Evolutionary conservation across 2,888 invertebrate species (phyloP), one percentile per base, ranked within the genome.

Genomic region (Chromoteleia sp.): DNA sequence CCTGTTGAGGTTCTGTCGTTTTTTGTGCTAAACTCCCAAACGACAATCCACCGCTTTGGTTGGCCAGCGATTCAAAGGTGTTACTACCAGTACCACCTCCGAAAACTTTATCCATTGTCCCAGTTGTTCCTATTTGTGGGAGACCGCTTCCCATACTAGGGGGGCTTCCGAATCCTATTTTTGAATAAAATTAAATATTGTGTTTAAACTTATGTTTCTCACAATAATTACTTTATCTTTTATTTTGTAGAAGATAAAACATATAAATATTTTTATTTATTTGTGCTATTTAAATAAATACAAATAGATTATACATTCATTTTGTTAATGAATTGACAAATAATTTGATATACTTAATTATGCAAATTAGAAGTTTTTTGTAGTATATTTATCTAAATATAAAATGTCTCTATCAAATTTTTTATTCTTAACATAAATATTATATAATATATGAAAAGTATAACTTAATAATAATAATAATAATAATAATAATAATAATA

Each of bases 41-140:
- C 6, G 88, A 88, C 21, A 91, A 83, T 10, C 87, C 89, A 25
- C 88, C 89, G 17, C 86, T 85, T 80, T 91, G 91, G 45, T 82
- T 87, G 2, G 89, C 91, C 29, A 91, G 84, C 1, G 88, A 84
- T 82, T 91, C 91, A 68, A 92, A 92, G 0, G 89, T 91, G 45
- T 73, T 88, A 39, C 76, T 87, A 3, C 88, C 90, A 45, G 59
- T 58, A 10, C 86, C 80, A 30, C 81, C 86, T 39, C 89, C 91
- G 76, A 91, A 91, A 48, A 91, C 88, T 85, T 90, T 89, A 48
- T 85, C 85, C 86, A 86, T 87, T 7, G 88, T 83, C 59, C 85
- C 85, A 4, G 76, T 75, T 15, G 84, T 79, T 14, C 88, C 88
- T 48, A 88, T 78, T 17, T 86, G 83, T 7, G 88, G 84, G 68